Percentiles rank a stretch among this genome's conserved stretches.
Evolutionary conservation across 2,113 vertebrate species (phyloP).

Genomic region (Bagarius yarrelli): DNA sequence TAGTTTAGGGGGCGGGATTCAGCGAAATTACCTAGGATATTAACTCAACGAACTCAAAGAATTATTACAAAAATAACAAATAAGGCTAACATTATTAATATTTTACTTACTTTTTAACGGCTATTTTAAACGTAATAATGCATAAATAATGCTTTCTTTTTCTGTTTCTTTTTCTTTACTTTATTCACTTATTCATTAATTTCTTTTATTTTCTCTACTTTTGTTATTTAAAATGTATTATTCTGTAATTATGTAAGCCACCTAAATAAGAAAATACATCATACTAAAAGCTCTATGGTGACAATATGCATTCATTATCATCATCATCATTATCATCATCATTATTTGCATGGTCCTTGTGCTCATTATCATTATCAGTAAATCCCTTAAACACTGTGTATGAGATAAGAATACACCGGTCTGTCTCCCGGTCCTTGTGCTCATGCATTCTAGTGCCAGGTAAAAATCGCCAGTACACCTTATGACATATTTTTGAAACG

Average conservation of each 20-base stretch:
- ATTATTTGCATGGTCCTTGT: neutral
- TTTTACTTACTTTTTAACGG: too few species aligned
- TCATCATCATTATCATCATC: neutral
- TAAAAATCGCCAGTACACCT: neutral
- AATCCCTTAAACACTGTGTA: neutral
- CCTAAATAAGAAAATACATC: neutral
- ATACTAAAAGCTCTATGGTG: neutral
- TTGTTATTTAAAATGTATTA: neutral
- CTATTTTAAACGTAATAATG: too few species aligned
- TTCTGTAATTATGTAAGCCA: neutral
- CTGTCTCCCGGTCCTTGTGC: neutral
- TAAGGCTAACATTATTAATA: too few species aligned
- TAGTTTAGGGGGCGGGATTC: neutral
- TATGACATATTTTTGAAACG: neutral
- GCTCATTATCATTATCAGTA: neutral
- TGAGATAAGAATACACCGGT: neutral
- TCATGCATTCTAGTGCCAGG: neutral
- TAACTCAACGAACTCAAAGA: too few species aligned
- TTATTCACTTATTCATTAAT: neutral
- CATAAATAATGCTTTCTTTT: too few species aligned
- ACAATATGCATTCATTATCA: too few species aligned
- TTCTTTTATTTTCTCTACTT: neutral
- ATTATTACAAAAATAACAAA: too few species aligned
- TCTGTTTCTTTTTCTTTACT: too few species aligned
- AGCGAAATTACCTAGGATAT: too few species aligned